Conservation (phyloP, 1,140 invertebrate species). For the Halesus radiatus region DNA sequence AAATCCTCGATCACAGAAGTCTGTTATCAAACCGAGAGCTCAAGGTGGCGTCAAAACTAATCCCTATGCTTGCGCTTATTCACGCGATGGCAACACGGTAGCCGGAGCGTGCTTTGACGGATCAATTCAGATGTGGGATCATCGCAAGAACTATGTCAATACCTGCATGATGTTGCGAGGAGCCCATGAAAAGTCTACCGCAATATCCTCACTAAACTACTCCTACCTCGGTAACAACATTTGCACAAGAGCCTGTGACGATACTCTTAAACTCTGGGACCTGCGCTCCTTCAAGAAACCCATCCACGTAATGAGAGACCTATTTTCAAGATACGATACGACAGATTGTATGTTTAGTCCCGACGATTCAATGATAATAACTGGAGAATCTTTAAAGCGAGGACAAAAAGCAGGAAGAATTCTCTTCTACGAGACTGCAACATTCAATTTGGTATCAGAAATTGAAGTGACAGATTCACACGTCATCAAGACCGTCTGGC, state of each 20-base stretch:
- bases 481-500: slow-evolving; percentile 93
- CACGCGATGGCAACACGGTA: slow-evolving; percentile 89
- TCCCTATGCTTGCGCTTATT: slow-evolving; percentile 89
- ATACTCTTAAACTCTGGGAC: slow-evolving; percentile 97
- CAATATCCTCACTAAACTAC: slow-evolving; percentile 89
- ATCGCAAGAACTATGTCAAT: slow-evolving; percentile 86
- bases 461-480: slow-evolving; percentile 85
- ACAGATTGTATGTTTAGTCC: slow-evolving; percentile 97
- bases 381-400: slow-evolving; percentile 86
- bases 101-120: slow-evolving; percentile 95
- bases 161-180: slow-evolving; percentile 82
- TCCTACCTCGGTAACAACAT: slow-evolving; percentile 89
- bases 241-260: slow-evolving; percentile 89
- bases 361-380: slow-evolving; percentile 90
- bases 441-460: slow-evolving; percentile 81
- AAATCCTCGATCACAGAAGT: slow-evolving; percentile 82
- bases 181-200: slow-evolving; percentile 86
- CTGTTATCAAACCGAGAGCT: slow-evolving; percentile 91
- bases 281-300: slow-evolving; percentile 86
- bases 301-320: slow-evolving; percentile 76
- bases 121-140: slow-evolving; percentile 98
- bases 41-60: slow-evolving; percentile 90
- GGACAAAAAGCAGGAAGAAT: slow-evolving; percentile 81
- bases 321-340: slow-evolving; percentile 91
- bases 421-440: slow-evolving; percentile 86